Evolutionary conservation across 2,113 vertebrate genomes (phyloP), one percentile per base, ranked within the genome.

Genomic region (Apus apus): DNA sequence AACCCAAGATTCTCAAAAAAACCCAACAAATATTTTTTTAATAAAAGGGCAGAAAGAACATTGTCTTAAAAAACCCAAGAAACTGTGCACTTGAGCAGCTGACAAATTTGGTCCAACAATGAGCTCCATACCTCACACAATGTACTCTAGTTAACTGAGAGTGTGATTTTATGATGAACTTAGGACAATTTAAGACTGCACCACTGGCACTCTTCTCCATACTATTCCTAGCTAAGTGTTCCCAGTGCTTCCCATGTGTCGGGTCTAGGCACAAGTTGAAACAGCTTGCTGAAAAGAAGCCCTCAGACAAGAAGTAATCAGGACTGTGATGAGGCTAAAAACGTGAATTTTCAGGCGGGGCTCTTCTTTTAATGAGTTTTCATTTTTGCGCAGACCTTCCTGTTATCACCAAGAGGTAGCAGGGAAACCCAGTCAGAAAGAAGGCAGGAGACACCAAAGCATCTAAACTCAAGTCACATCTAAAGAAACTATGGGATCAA

Each of bases 161-260:
- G 65, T 87, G 66, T 66, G 90, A 92, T 88, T 96, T 95, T 96
- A 83, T 46, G 82, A 90, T 29, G 56, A 67, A 71, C 27, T 96
- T 94, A 96, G 87, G 78, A 89, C 66, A 82, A 79, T 95, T 91
- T 82, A 85, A 89, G 36, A 70, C 62, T 82, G 72, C 32, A 48
- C n/a, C 79, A 23, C 88, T 94, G 95, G 92, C 87, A 91, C 14
- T 73, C 54, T 75, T 94, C 12, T 70, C 46, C 13, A n/a, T 87
- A 3, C 65, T 75, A 48, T 64, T 93, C 70, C 74, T 58, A 88
- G 78, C n/a, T 91, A 95, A 95, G 71, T 32, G 54, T 70, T 95
- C 93, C 85, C 94, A 90, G 85, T 43, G 60, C 65, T 94, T 90
- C 40, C 70, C 62, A 50, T 17, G 50, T 76, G 74, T 91, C 87